Base-by-base conservation (phyloP, 1,140 invertebrate species). In the Drosophila seguyi region DNA sequence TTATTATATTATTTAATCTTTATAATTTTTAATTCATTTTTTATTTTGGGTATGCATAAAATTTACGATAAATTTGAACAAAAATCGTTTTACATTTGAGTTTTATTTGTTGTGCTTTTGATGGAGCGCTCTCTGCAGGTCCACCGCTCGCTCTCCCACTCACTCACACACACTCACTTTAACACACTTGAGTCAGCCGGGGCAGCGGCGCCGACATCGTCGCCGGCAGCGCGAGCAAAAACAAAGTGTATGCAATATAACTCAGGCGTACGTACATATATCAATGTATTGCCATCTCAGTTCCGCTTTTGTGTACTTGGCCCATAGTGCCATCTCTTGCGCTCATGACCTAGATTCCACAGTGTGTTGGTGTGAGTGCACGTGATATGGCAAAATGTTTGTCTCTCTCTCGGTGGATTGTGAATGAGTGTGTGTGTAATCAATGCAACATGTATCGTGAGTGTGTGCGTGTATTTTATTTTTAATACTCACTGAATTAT, bases 291-390 rank as follows among this genome's bases (percentile, higher is more conserved):
- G 81, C 81, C 81, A 79, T 92, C 91, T 92, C 91, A 67, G 90
- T 92, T 92, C 87, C 91, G 84, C 91, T 53, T 92, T 81, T 50
- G 75, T 90, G 81, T 69, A 78, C 75, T 92, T 90, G 81, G 79
- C 67, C 67, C 69, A 83, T 92, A 86, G 84, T 80, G 87, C 91
- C 82, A 90, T 92, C 91, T 92, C 87, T 92, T 92, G 81, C 91
- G 91, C 91, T 92, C 91, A 92, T 92, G 91, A 92, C 91, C 91
- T 91, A 92, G 91, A 92, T 92, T 92, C 86, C 86, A 74, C 7
- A 63, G 67, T 60, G 68, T 52, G 38, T 39, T 45, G 60, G 82
- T 90, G 62, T 90, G 72, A 48, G 79, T 90, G 87, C 86, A 90
- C 87, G 82, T 91, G 87, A 90, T 90, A 86, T 83, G 83, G 79